A percentile compares a stretch with the other conserved stretches of the same genome.
Conservation (phyloP, 2,113 vertebrate species). For the Lophius piscatorius region DNA sequence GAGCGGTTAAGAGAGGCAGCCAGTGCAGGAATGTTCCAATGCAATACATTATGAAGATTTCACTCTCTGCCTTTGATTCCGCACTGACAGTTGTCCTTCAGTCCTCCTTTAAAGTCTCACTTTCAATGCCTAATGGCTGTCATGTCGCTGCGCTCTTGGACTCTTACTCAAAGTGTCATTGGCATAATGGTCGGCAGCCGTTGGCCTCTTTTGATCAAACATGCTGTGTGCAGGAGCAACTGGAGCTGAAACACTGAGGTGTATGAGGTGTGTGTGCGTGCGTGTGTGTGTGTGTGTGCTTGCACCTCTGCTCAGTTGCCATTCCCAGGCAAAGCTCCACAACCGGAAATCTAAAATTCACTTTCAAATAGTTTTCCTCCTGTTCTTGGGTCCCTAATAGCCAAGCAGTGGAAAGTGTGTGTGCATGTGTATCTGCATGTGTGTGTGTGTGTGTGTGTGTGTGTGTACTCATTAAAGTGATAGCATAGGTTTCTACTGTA, state of each 20-base stretch:
- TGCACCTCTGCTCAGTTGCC: constrained; percentile 67
- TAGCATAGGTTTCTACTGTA: constrained; percentile 71
- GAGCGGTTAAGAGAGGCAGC: constrained; percentile 61
- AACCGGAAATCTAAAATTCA: constrained; percentile 86
- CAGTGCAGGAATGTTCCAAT: constrained; percentile 63
- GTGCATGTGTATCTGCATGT: constrained; percentile 37
- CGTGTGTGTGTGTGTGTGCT: constrained; percentile 48
- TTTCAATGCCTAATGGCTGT: constrained; percentile 88
- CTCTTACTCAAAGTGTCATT: constrained; percentile 88
- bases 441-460: constrained; percentile 43
- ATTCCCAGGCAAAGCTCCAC: constrained; percentile 76
- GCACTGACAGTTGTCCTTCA: constrained; percentile 86
- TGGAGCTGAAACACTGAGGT: constrained; percentile 76
- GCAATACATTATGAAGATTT: constrained; percentile 86
- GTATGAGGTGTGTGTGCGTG: constrained; percentile 45
- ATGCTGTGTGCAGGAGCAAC: constrained; percentile 76
- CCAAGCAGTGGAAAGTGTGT: constrained; percentile 64
- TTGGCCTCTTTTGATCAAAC: constrained; percentile 86
- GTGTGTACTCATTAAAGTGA: constrained; percentile 80
- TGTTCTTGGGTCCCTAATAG: constrained; percentile 79
- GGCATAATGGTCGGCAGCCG: constrained; percentile 86
- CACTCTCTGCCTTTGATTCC: constrained; percentile 84
- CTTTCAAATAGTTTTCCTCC: constrained; percentile 83
- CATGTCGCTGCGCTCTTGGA: constrained; percentile 85
- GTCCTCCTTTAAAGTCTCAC: constrained; percentile 85